Percentiles rank a stretch among this genome's conserved stretches.
Evolutionary conservation across 1,140 invertebrate genomes (phyloP).

Genomic region (Lepidurus packardi): DNA sequence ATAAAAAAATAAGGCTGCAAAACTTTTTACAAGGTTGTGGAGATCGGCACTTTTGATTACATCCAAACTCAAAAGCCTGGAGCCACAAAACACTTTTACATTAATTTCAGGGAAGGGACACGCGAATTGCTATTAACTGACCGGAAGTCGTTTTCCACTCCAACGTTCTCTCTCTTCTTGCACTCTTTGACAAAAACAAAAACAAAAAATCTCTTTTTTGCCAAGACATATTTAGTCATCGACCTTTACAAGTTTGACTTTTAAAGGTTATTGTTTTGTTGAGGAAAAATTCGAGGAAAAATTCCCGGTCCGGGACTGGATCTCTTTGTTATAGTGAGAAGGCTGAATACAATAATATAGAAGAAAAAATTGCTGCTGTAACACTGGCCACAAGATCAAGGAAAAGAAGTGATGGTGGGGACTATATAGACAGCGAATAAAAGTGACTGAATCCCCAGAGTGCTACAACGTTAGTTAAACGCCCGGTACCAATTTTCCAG

Average conservation of each 20-base stretch:
- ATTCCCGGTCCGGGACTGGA: neutral
- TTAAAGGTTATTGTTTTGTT: too few relatives aligned
- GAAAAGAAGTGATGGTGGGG: neutral
- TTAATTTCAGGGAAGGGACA: too few relatives aligned
- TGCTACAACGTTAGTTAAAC: conserved; percentile 22
- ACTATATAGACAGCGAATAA: neutral
- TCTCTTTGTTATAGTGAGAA: neutral
- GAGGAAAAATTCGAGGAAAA: neutral
- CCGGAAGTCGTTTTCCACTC: too few relatives aligned
- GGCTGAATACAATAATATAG: neutral
- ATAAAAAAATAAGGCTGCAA: too few relatives aligned
- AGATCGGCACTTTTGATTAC: too few relatives aligned
- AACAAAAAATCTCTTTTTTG: neutral
- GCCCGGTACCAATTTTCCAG: conserved; percentile 5
- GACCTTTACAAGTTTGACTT: too few relatives aligned
- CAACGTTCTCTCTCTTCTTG: too few relatives aligned
- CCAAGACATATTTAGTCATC: neutral
- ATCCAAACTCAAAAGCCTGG: too few relatives aligned
- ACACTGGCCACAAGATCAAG: neutral
- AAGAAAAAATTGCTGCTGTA: neutral
- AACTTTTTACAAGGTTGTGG: too few relatives aligned
- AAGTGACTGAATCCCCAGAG: neutral
- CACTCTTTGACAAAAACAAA: too few relatives aligned
- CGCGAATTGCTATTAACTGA: too few relatives aligned
- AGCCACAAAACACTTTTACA: too few relatives aligned